Evolutionary conservation across 2,888 invertebrate genomes (phyloP).

Genomic region (Drosophila histrio): DNA sequence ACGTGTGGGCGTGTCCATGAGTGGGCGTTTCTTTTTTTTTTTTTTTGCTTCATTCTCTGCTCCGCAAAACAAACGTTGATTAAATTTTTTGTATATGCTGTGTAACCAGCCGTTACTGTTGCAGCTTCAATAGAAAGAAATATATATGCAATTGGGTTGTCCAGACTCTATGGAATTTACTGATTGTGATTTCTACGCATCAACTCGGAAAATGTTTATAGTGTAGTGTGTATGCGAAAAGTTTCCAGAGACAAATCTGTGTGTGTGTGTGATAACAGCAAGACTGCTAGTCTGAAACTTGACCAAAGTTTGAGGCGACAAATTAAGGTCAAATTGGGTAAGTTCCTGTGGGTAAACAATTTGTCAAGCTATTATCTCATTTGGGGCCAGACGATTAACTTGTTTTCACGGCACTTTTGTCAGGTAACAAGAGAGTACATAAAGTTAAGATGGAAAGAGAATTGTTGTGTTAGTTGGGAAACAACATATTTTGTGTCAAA

Average conservation of each 20-base stretch:
- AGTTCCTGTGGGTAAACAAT: conserved; percentile 38
- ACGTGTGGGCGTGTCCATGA: not conserved
- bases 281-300: conserved; percentile 18
- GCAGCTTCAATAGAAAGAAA: conserved; percentile 19
- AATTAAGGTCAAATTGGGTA: conserved; percentile 49
- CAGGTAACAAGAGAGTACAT: not conserved
- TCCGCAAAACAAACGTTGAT: conserved; percentile 43
- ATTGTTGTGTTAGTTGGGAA: not conserved
- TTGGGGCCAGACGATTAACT: conserved; percentile 29
- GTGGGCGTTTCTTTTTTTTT: conserved; percentile 4
- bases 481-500: not conserved
- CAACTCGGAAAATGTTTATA: not conserved
- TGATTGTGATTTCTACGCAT: conserved; percentile 19
- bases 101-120: not conserved
- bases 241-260: not conserved
- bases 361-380: conserved; percentile 46
- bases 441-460: not conserved
- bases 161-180: conserved; percentile 35
- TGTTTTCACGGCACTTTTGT: conserved; percentile 10
- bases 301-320: conserved; percentile 31
- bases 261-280: not conserved
- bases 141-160: conserved; percentile 12
- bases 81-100: conserved; percentile 41
- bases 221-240: not conserved
- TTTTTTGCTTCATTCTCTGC: too few species aligned